A percentile compares a stretch with the other conserved stretches of the same genome.
phyloP scores from a whole-genome alignment of 2,888 invertebrate species.

The Eutolmus rufibarbis region DNA sequence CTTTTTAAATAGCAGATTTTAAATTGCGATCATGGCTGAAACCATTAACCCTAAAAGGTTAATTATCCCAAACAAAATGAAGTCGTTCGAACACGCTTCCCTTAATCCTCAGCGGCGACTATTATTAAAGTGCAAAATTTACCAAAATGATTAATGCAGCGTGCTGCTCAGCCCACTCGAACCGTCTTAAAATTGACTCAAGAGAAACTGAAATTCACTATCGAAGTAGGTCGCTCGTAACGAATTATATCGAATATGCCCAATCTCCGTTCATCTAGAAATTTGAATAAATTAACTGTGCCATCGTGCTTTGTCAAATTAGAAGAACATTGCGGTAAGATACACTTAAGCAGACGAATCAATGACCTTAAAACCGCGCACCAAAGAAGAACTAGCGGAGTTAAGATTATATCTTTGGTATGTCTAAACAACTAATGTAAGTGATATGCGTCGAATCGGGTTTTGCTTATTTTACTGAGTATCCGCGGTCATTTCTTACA shows the following conservation, averaged over 20 bases:
- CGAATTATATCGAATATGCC: background rate
- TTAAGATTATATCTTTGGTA: background rate
- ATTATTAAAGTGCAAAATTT: constrained; percentile 5
- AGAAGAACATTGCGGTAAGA: background rate
- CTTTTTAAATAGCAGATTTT: background rate
- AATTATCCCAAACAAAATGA: background rate
- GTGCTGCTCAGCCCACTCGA: background rate
- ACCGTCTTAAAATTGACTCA: background rate
- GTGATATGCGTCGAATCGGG: background rate
- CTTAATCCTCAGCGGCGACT: background rate
- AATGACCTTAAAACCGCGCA: background rate
- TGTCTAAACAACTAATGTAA: background rate
- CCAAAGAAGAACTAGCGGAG: background rate
- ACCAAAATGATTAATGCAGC: background rate
- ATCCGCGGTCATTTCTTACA: background rate
- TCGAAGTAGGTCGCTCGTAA: background rate
- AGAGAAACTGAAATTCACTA: background rate
- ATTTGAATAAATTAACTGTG: constrained; percentile 11
- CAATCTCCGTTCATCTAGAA: background rate
- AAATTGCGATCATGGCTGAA: background rate
- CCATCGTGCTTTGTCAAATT: background rate
- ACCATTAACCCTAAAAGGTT: background rate
- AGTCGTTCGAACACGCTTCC: background rate
- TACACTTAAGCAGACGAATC: background rate
- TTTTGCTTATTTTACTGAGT: background rate